Percentiles rank a stretch among this genome's conserved stretches.
phyloP scores from a whole-genome alignment of 2,888 invertebrate genomes.

The Chaitophorus viminalis region DNA sequence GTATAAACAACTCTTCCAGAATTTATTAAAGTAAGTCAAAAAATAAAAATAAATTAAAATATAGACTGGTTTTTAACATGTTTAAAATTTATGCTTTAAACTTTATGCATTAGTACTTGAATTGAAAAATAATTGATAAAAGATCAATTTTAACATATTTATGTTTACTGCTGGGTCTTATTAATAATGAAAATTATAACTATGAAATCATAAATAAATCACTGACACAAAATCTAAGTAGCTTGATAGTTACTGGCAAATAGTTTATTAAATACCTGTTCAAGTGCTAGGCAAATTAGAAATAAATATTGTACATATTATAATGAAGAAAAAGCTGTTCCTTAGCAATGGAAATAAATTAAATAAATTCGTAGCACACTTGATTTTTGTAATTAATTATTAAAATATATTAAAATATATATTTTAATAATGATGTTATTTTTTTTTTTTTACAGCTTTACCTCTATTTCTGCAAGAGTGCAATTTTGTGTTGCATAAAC shows the following conservation, averaged over 20 bases:
- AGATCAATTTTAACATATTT: too few species aligned
- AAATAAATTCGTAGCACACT: constrained; percentile 26
- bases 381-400: constrained; percentile 33
- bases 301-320: constrained; percentile 36
- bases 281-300: constrained; percentile 32
- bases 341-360: constrained; percentile 37
- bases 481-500: constrained; percentile 9
- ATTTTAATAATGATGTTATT: constrained; percentile 33
- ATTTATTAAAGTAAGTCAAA: constrained; percentile 36
- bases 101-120: too few species aligned
- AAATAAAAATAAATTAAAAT: too few species aligned
- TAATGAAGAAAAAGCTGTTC: constrained; percentile 47
- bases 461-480: constrained; percentile 39
- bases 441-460: constrained; percentile 43
- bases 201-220: constrained; percentile 32
- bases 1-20: constrained; percentile 28
- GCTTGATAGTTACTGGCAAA: neutral
- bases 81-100: too few species aligned
- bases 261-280: neutral
- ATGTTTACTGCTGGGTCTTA: constrained; percentile 26
- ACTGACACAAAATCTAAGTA: constrained; percentile 32
- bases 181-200: constrained; percentile 30
- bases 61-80: too few species aligned
- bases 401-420: constrained; percentile 20
- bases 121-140: too few species aligned